These are phyloP conservation scores for Unio delphinus DNA, from an alignment of 2,888 invertebrate species.

Conservation along the genomic window DNA sequence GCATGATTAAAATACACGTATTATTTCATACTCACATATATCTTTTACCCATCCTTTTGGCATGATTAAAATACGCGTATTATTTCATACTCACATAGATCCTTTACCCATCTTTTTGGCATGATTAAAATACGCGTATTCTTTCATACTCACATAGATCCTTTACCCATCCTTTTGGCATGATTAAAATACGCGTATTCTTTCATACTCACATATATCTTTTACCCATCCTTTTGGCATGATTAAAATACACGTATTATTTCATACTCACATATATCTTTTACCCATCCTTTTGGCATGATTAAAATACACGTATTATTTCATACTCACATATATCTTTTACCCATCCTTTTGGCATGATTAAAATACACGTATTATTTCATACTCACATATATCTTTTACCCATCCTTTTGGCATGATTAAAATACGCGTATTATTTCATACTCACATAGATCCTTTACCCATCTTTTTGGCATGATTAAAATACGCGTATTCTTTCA, in stretches of 20 bases:
- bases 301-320: neutral
- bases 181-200: constrained; percentile 9
- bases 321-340: constrained; percentile 63
- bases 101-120: constrained; percentile 68
- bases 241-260: neutral
- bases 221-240: constrained; percentile 69
- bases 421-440: neutral
- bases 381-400: constrained; percentile 63
- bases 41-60: constrained; percentile 69
- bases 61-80: constrained; percentile 27
- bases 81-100: constrained; percentile 58
- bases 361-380: neutral
- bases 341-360: constrained; percentile 68
- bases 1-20: neutral
- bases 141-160: constrained; percentile 61
- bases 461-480: constrained; percentile 68
- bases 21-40: constrained; percentile 53
- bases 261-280: constrained; percentile 63
- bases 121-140: constrained; percentile 27
- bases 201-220: constrained; percentile 62
- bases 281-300: constrained; percentile 69
- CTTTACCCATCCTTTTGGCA: constrained; percentile 68
- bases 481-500: neutral
- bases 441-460: constrained; percentile 64
- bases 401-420: constrained; percentile 68